phyloP scores from a whole-genome alignment of 2,797 vertebrate genomes.

The Varecia variegata region DNA sequence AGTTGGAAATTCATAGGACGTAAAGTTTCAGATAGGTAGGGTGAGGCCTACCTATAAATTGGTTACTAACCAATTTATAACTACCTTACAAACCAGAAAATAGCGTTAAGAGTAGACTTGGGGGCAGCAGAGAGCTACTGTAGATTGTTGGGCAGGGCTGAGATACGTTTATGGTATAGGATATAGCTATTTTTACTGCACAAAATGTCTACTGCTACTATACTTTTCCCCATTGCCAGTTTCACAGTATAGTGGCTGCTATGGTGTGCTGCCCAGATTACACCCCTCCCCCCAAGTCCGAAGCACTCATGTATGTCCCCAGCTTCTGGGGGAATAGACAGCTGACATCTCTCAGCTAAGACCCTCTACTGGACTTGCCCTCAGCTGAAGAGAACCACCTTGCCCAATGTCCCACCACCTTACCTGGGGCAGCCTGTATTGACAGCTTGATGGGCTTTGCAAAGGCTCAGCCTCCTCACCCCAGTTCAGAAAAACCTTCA shows the following conservation, averaged over 20 bases:
- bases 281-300: neutral
- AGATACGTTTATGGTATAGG: neutral
- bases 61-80: neutral
- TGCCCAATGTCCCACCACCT: too few relatives aligned
- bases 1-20: neutral
- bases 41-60: neutral
- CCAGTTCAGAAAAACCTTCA: neutral
- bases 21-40: neutral
- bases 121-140: neutral
- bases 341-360: neutral
- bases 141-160: neutral
- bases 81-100: neutral
- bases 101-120: neutral
- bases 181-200: neutral
- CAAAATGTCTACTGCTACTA: neutral
- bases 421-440: neutral
- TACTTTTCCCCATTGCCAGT: neutral
- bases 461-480: neutral
- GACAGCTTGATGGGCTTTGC: neutral
- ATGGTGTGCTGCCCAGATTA: neutral
- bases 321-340: neutral
- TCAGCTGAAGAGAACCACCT: neutral
- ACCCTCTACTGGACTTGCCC: neutral
- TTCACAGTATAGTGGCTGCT: neutral
- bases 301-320: neutral